Conservation (phyloP, 2,888 invertebrate genomes). For the Halictus ligatus region DNA sequence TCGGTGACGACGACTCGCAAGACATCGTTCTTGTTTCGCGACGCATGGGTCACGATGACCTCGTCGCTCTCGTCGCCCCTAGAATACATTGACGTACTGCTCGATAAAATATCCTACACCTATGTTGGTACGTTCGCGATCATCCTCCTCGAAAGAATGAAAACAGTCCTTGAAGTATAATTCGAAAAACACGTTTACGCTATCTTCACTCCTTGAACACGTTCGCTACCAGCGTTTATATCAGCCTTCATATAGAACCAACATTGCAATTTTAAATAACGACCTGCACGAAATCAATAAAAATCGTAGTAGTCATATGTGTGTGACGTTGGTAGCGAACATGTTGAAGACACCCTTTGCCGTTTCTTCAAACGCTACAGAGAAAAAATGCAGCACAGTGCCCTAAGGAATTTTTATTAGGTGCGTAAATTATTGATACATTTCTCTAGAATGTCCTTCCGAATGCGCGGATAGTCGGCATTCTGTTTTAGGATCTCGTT, state of each 20-base stretch:
- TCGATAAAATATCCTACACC: background rate
- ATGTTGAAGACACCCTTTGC: too few species aligned
- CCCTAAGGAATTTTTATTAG: slow-evolving; percentile 78
- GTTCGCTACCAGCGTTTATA: too few species aligned
- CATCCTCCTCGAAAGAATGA: background rate
- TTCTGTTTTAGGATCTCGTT: slow-evolving; percentile 92
- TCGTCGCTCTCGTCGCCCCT: background rate
- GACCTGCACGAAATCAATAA: too few species aligned
- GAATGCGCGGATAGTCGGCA: slow-evolving; percentile 96
- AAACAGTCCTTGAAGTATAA: background rate
- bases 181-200: background rate
- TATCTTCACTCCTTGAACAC: background rate
- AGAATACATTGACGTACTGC: slow-evolving; percentile 16
- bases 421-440: slow-evolving; percentile 91
- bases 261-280: too few species aligned
- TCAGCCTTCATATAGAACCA: too few species aligned
- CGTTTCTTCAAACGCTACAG: background rate
- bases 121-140: background rate
- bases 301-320: too few species aligned
- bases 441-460: slow-evolving; percentile 97
- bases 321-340: too few species aligned
- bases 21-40: background rate
- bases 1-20: slow-evolving; percentile 65
- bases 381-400: background rate
- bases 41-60: slow-evolving; percentile 8